Conservation (phyloP, 2,797 vertebrate genomes). For the Galagoides demidoff region DNA sequence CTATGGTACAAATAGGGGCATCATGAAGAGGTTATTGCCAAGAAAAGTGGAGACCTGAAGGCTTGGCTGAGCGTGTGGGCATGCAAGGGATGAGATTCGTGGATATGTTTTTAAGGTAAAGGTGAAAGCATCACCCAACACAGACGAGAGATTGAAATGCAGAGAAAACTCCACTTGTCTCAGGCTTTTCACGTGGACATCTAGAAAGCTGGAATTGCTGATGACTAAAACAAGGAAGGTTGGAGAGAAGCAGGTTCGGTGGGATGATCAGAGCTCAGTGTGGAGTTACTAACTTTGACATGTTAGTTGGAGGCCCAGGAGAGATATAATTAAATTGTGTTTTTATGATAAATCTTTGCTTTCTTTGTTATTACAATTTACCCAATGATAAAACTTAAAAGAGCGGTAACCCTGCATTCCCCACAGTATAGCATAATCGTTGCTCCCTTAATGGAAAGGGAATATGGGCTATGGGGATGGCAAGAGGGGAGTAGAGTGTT, state of each 20-base stretch:
- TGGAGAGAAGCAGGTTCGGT: neutral
- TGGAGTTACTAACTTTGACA: neutral
- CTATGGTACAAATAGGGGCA: neutral
- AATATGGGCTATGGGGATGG: neutral
- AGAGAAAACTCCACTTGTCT: neutral
- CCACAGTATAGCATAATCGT: neutral
- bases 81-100: neutral
- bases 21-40: neutral
- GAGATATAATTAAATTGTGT: neutral
- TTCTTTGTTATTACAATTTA: constrained; percentile 31
- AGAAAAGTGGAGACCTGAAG: neutral
- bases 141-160: neutral
- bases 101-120: neutral
- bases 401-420: neutral
- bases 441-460: neutral
- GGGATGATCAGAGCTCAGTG: neutral
- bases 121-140: neutral
- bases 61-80: neutral
- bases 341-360: neutral
- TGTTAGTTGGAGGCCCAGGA: neutral
- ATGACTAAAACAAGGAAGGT: neutral
- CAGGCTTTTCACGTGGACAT: neutral
- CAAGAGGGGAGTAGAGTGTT: neutral
- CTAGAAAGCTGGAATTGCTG: neutral
- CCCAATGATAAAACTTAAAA: neutral